A percentile compares a stretch with the other conserved stretches of the same genome.
Evolutionary conservation across 2,797 vertebrate species (phyloP).

Genomic region (Mus minutoides): DNA sequence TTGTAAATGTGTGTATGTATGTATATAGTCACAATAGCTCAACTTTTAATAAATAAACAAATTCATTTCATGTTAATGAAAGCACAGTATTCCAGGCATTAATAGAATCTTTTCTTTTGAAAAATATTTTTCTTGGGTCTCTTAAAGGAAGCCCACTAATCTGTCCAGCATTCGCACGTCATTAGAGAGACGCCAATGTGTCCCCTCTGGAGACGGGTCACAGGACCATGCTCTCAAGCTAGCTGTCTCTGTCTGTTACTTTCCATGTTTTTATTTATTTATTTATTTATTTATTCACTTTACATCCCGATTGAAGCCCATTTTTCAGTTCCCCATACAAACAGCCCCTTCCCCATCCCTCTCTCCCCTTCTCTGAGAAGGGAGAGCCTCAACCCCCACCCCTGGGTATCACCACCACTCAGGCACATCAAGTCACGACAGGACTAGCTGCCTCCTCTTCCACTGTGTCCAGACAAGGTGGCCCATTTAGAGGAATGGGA

Average conservation of each 20-base stretch:
- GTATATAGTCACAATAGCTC: neutral
- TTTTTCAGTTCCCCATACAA: too few species aligned
- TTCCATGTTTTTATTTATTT: too few species aligned
- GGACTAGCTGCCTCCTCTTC: too few species aligned
- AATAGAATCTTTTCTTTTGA: conserved; percentile 7
- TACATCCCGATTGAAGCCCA: too few species aligned
- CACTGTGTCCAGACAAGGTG: too few species aligned
- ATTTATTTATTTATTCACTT: too few species aligned
- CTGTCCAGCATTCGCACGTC: neutral
- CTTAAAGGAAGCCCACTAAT: neutral
- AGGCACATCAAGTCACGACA: too few species aligned
- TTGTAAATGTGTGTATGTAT: neutral
- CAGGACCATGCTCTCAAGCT: neutral
- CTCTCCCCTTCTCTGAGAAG: too few species aligned
- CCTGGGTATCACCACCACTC: too few species aligned
- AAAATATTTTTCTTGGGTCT: neutral
- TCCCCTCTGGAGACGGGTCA: neutral
- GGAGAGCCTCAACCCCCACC: too few species aligned
- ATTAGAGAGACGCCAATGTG: neutral
- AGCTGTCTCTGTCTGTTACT: neutral
- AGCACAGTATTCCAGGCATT: neutral
- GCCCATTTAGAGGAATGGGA: too few species aligned
- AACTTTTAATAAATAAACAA: neutral
- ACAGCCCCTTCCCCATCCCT: too few species aligned
- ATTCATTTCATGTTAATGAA: neutral